Base-by-base conservation (phyloP, 1,140 invertebrate species). In the Psix sp. region DNA sequence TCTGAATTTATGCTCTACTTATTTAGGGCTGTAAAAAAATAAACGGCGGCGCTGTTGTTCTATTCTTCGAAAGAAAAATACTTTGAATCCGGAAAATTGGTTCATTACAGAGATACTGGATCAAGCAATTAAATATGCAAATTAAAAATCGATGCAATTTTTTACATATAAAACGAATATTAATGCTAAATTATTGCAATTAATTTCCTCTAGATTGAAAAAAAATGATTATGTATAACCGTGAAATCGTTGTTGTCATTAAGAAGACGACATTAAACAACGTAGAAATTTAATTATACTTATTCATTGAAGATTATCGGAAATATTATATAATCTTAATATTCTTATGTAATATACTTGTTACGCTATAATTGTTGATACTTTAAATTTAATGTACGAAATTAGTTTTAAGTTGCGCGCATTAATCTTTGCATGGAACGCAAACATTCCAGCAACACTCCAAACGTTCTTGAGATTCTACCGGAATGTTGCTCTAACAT, bases 341-440 rank as follows among this genome's bases (percentile, higher is more conserved):
- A 38, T n/a, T 9, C 40, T 59, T 38, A 20, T 21, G 13, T 46
- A 59, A 59, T 59, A 59, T 38, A 59, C n/a, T 46, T 59, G 54
- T 59, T 45, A 46, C 54, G 26, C 1, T 21, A 20, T 38, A 45
- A 59, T 59, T 59, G 46, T 59, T 26, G 54, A 59, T 45, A 59
- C 40, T 59, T 45, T 13, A 36, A 46, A 38, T 46, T 59, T 59
- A 59, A 59, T 59, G 42, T 26, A 13, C 40, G 5, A 10, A 15
- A 59, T 59, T 42, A 59, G 46, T 45, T 59, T 33, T 7, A 36
- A 35, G 14, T 3, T 5, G 1, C 10, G 33, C 0, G 18, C 35
- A 48, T 59, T 59, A 46, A 39, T 59, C 56, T 59, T 59, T 59
- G 56, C n/a, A n/a, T 48, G 48, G 48, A 59, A 59, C 35, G 21